Conservation (phyloP, 1,140 invertebrate species). For the Pogonomyrmex californicus region DNA sequence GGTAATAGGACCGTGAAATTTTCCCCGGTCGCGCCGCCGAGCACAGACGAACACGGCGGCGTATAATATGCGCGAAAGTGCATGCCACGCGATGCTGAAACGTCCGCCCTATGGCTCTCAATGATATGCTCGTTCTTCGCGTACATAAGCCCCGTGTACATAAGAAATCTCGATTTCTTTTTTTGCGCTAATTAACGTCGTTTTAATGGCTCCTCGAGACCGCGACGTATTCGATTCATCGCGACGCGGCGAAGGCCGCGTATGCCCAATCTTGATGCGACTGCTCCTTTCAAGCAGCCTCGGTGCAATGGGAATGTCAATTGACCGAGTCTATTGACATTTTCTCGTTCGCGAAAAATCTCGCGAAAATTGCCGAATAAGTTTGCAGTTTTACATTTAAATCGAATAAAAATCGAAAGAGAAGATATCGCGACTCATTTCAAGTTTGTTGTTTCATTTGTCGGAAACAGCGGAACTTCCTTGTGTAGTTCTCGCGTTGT, state of each 20-base stretch:
- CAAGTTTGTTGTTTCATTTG: not conserved
- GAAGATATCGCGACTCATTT: not conserved
- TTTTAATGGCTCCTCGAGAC: constrained; percentile 3
- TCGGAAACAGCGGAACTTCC: not conserved
- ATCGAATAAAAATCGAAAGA: not conserved
- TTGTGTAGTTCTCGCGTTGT: not conserved
- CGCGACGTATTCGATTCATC: not conserved
- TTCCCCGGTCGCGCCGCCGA: constrained; percentile 10
- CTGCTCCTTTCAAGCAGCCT: constrained; percentile 7
- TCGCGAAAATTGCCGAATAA: not conserved
- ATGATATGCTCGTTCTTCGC: not conserved
- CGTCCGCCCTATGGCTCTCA: not conserved
- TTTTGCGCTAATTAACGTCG: constrained; percentile 36
- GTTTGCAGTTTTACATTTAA: not conserved
- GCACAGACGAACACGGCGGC: not conserved
- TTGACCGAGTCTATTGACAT: not conserved
- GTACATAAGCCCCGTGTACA: too few species aligned
- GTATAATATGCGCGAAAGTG: constrained; percentile 31
- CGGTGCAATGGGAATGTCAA: not conserved
- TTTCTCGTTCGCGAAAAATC: too few species aligned
- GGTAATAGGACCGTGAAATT: constrained; percentile 59
- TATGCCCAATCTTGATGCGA: not conserved
- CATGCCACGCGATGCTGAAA: constrained; percentile 19
- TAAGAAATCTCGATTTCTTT: constrained; percentile 34
- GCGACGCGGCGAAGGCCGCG: not conserved